Conservation (phyloP, 2,888 invertebrate genomes). For the Julus scanicus region DNA sequence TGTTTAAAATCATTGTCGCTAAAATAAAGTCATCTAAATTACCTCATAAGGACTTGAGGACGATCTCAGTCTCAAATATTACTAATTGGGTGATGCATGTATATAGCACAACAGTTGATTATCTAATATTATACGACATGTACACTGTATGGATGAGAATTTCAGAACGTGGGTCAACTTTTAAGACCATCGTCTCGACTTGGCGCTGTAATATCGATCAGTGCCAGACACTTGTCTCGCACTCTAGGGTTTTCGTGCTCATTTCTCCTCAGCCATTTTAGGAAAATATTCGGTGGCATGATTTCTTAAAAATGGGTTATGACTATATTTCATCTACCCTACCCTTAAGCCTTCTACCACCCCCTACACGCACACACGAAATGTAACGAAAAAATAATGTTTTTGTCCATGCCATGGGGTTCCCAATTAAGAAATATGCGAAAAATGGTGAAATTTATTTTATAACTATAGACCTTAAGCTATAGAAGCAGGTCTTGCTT, state of each 20-base stretch:
- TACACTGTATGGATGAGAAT: not conserved
- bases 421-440: constrained; percentile 10
- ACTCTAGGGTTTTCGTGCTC: not conserved
- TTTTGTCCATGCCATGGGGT: not conserved
- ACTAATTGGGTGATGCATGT: too few relatives aligned
- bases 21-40: too few relatives aligned
- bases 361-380: not conserved
- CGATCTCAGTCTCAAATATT: too few relatives aligned
- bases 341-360: not conserved
- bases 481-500: too few relatives aligned
- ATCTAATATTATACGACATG: too few relatives aligned
- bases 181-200: not conserved
- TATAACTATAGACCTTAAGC: too few relatives aligned
- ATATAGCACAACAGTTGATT: too few relatives aligned
- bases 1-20: too few relatives aligned
- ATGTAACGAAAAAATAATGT: not conserved
- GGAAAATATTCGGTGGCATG: not conserved
- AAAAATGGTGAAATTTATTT: not conserved
- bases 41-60: too few relatives aligned
- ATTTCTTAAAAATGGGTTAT: constrained; percentile 22
- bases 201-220: constrained; percentile 13
- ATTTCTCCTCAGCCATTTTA: not conserved
- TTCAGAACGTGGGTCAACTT: not conserved
- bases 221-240: not conserved
- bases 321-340: constrained; percentile 37